phyloP scores from a whole-genome alignment of 30 jellyfish, hydroid and myxozoan species.

The Turritopsis dohrnii region DNA sequence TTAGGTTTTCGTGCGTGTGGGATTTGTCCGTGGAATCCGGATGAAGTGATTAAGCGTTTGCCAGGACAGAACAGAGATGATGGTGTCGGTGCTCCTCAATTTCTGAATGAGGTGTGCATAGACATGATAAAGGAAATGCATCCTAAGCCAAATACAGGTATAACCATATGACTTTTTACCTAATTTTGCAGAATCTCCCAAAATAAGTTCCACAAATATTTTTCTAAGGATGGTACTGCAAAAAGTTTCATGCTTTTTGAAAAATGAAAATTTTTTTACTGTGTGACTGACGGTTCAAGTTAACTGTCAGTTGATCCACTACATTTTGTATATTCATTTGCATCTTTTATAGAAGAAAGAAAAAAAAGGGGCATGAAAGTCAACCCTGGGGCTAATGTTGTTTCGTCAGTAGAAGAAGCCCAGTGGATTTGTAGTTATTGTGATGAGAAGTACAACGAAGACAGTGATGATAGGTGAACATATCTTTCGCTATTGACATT shows the following conservation, averaged over 20 bases:
- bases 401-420: background rate
- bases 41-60: background rate
- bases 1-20: background rate
- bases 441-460: background rate
- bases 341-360: background rate
- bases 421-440: background rate
- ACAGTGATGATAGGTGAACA: background rate
- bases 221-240: background rate
- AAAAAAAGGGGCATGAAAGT: background rate
- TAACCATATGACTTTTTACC: background rate
- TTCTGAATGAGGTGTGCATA: background rate
- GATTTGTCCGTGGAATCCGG: background rate
- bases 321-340: too few relatives aligned
- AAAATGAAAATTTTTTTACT: background rate
- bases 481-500: background rate
- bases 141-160: background rate
- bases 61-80: background rate
- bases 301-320: too few relatives aligned
- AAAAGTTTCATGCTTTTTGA: background rate
- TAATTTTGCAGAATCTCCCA: background rate
- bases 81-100: background rate
- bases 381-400: background rate
- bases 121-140: background rate
- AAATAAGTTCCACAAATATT: background rate
- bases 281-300: background rate